A percentile compares a stretch with the other conserved stretches of the same genome.
Conservation (phyloP, 2,888 invertebrate genomes). For the Harmothoe impar region DNA sequence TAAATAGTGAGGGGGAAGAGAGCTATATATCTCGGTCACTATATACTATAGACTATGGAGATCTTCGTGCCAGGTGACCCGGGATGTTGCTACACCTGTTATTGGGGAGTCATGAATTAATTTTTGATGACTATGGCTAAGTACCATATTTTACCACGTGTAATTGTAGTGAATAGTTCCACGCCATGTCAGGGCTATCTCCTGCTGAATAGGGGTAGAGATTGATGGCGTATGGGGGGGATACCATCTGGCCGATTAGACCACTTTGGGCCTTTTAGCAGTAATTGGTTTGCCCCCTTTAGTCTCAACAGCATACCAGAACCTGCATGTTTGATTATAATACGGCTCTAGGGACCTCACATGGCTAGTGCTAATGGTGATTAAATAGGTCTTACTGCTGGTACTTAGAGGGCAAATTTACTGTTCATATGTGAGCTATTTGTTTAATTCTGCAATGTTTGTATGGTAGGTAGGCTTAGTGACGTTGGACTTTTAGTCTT, state of each 20-base stretch:
- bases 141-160: background rate
- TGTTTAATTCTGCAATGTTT: too few relatives aligned
- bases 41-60: too few relatives aligned
- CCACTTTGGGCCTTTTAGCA: background rate
- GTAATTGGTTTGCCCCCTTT: background rate
- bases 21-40: too few relatives aligned
- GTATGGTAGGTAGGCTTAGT: too few relatives aligned
- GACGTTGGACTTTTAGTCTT: too few relatives aligned
- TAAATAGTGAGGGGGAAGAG: too few relatives aligned
- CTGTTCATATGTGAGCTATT: too few relatives aligned
- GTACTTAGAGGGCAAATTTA: too few relatives aligned
- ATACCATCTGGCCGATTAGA: background rate
- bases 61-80: too few relatives aligned
- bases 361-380: too few relatives aligned
- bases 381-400: too few relatives aligned
- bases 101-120: background rate
- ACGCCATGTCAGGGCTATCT: background rate
- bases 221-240: background rate
- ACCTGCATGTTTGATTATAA: background rate
- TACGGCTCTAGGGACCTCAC: background rate
- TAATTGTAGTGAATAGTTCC: background rate
- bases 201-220: background rate
- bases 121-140: background rate
- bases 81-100: too few relatives aligned
- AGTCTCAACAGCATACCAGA: background rate